These are phyloP conservation scores for Drosophila algonquin DNA, from an alignment of 2,888 invertebrate species.

Conservation along the genomic window DNA sequence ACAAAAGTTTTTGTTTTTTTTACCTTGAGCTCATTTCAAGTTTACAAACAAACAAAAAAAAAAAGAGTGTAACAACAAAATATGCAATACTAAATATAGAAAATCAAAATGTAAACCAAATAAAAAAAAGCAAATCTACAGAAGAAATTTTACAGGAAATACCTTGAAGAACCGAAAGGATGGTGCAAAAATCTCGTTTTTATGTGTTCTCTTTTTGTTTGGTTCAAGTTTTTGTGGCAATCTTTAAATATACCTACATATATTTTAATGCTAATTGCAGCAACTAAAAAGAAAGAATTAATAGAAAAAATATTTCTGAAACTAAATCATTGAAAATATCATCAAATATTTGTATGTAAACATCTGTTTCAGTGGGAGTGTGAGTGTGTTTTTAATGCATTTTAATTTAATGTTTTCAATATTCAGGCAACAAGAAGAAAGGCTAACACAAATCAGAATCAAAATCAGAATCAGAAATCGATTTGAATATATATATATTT, in stretches of 20 bases:
- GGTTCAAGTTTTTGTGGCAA: too few relatives aligned
- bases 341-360: background rate
- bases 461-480: background rate
- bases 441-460: background rate
- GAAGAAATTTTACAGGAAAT: too few relatives aligned
- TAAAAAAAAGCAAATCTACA: background rate
- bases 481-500: background rate
- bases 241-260: too few relatives aligned
- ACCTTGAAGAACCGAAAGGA: background rate
- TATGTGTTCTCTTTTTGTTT: too few relatives aligned
- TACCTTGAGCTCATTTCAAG: constrained; percentile 78
- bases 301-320: too few relatives aligned
- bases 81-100: constrained; percentile 2
- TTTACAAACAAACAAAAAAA: constrained; percentile 37
- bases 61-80: constrained; percentile 2
- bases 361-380: background rate
- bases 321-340: too few relatives aligned
- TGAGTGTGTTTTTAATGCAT: background rate
- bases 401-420: background rate
- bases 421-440: background rate
- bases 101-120: constrained; percentile 6
- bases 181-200: too few relatives aligned
- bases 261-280: too few relatives aligned
- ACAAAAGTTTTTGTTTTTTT: constrained; percentile 55
- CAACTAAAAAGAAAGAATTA: too few relatives aligned